Percentiles rank a stretch among this genome's conserved stretches.
phyloP scores from a whole-genome alignment of 2,888 invertebrate genomes.

The Frankliniella intonsa region DNA sequence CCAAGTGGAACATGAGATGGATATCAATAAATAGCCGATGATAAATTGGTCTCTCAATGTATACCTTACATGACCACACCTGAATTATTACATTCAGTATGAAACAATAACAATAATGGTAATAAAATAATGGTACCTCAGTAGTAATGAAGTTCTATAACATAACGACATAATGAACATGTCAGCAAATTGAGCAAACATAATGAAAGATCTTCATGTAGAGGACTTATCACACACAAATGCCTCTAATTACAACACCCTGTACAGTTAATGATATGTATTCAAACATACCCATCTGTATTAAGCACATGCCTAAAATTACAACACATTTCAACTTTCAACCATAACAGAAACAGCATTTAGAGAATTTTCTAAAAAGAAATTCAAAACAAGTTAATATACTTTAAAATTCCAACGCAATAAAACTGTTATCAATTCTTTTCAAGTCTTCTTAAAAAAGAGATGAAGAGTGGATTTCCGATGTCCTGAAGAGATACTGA shows the following conservation, averaged over 20 bases:
- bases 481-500: background rate
- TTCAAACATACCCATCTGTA: background rate
- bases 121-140: constrained; percentile 21
- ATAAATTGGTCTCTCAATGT: background rate
- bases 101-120: background rate
- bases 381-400: background rate
- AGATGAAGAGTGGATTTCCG: too few relatives aligned
- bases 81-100: constrained; percentile 4
- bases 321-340: background rate
- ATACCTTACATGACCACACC: background rate
- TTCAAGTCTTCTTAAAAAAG: too few relatives aligned
- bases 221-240: background rate
- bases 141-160: constrained; percentile 6
- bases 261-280: constrained; percentile 2
- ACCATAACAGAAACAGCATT: background rate
- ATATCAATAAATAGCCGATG: background rate
- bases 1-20: background rate
- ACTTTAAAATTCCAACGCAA: too few relatives aligned
- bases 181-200: constrained; percentile 12
- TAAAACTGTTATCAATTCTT: too few relatives aligned
- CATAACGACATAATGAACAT: constrained; percentile 4
- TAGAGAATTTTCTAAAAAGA: background rate
- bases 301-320: background rate
- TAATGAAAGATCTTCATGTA: background rate
- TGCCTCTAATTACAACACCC: background rate